Evolutionary conservation across 2,797 vertebrate species (phyloP).

Genomic region (Amniataba percoides): DNA sequence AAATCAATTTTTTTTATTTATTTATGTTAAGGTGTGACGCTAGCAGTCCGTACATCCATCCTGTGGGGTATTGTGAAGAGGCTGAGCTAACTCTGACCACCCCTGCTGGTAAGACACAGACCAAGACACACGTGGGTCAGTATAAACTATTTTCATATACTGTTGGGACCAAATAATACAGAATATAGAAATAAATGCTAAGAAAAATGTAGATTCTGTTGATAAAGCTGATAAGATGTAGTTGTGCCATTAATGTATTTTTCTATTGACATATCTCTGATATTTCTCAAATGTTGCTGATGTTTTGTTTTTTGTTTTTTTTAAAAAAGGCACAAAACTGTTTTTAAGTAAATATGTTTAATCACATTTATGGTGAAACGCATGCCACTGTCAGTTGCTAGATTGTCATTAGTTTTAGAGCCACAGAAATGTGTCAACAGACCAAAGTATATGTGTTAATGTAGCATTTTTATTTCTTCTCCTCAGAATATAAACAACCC

Average conservation of each 20-base stretch:
- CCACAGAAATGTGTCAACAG: neutral
- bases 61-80: conserved; percentile 91
- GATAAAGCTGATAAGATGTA: neutral
- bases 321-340: no score
- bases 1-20: neutral
- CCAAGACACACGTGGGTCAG: conserved; percentile 66
- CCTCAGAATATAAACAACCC: conserved; percentile 88
- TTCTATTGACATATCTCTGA: neutral
- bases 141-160: conserved; percentile 47
- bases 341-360: neutral
- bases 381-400: conserved; percentile 20
- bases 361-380: conserved; percentile 2
- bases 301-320: no score
- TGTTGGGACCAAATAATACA: conserved; percentile 18
- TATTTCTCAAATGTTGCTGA: conserved; percentile 2
- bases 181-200: conserved; percentile 13
- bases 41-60: conserved; percentile 89
- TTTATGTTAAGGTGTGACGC: conserved; percentile 86
- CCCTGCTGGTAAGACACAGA: conserved; percentile 89
- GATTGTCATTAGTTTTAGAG: neutral
- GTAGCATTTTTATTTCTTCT: conserved; percentile 11
- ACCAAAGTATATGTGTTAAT: neutral
- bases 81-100: conserved; percentile 88
- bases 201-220: conserved; percentile 3
- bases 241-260: neutral